A percentile compares a stretch with the other conserved stretches of the same genome.
phyloP scores from a whole-genome alignment of 2,797 vertebrate species.

The Psittacula echo region DNA sequence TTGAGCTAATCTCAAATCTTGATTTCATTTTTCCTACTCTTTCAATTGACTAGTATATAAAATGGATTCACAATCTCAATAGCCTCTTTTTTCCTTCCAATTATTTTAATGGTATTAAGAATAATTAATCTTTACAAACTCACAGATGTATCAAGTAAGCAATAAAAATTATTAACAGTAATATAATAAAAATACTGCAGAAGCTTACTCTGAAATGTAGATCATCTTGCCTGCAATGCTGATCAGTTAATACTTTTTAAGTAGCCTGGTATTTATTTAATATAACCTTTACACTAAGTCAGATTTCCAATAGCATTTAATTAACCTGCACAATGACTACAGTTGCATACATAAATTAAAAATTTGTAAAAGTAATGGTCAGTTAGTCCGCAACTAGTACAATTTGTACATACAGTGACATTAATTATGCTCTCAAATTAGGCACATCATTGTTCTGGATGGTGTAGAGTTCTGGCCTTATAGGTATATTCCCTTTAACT shows the following conservation, averaged over 20 bases:
- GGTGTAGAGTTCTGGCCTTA: neutral
- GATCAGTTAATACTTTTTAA: conserved; percentile 40
- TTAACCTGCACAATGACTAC: conserved; percentile 25
- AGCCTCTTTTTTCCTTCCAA: neutral
- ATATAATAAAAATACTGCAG: neutral
- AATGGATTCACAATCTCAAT: neutral
- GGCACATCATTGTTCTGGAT: neutral
- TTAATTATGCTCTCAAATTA: conserved; percentile 46
- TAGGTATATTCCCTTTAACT: neutral
- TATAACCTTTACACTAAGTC: conserved; percentile 1
- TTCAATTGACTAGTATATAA: neutral
- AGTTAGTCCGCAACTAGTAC: conserved; percentile 45
- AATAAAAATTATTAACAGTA: conserved; percentile 26
- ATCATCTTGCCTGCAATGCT: neutral
- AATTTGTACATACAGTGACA: conserved; percentile 20
- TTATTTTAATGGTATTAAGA: conserved; percentile 1
- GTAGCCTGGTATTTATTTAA: conserved; percentile 37
- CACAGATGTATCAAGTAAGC: neutral
- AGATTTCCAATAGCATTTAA: conserved; percentile 33
- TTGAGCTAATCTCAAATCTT: neutral
- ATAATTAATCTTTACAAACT: neutral
- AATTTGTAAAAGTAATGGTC: conserved; percentile 46
- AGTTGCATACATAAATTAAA: conserved; percentile 41
- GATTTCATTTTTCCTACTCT: neutral
- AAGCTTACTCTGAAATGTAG: neutral